These are phyloP conservation scores for Helleia helle DNA, from an alignment of 2,888 invertebrate genomes.

Conservation along the genomic window DNA sequence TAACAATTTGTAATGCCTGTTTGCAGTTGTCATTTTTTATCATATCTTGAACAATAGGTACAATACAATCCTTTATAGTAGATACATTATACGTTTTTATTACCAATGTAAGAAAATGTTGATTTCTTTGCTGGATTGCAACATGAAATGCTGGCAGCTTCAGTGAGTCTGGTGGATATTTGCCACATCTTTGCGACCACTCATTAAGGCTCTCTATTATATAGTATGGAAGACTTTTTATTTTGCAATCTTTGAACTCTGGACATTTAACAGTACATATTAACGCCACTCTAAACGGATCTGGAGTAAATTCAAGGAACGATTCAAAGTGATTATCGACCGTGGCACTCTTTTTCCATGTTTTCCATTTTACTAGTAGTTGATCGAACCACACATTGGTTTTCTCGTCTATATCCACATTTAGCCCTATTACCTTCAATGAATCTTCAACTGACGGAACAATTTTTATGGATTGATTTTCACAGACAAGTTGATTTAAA, in stretches of 20 bases:
- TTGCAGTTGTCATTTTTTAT: conserved; percentile 74
- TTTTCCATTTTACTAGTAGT: conserved; percentile 53
- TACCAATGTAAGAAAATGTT: conserved; percentile 76
- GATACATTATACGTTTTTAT: conserved; percentile 77
- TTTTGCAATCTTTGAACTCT: conserved; percentile 77
- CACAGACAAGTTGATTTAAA: conserved; percentile 16
- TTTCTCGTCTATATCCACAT: conserved; percentile 52
- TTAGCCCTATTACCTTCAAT: conserved; percentile 44
- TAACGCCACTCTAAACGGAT: conserved; percentile 76
- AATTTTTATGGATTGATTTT: conserved; percentile 56
- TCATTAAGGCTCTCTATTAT: conserved; percentile 76
- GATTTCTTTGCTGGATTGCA: conserved; percentile 78
- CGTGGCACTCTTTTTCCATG: conserved; percentile 72
- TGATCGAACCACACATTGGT: conserved; percentile 52
- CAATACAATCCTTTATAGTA: conserved; percentile 75
- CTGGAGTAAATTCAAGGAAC: conserved; percentile 62
- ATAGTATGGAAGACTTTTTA: conserved; percentile 74
- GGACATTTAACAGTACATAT: conserved; percentile 75
- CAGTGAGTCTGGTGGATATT: conserved; percentile 59
- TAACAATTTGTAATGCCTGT: conserved; percentile 82
- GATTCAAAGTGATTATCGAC: conserved; percentile 60
- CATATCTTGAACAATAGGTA: conserved; percentile 75
- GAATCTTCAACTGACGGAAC: conserved; percentile 62
- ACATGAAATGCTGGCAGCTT: conserved; percentile 84
- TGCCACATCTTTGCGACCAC: conserved; percentile 51